Base-by-base conservation (phyloP, 2,888 invertebrate species). In the Torymus aiolomorphi region DNA sequence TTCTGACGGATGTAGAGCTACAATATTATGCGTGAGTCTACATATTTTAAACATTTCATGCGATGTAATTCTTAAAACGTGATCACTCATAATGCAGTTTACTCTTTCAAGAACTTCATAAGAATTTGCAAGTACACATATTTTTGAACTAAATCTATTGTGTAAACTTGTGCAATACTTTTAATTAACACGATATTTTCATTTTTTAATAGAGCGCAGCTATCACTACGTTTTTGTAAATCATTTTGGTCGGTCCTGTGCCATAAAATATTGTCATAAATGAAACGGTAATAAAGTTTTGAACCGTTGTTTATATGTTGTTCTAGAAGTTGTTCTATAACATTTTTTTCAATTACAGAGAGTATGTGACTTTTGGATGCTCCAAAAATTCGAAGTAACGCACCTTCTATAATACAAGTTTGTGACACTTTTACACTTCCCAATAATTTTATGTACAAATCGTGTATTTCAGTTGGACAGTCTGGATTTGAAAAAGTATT, bases 221-320 rank as follows among this genome's bases (percentile, higher is more conserved):
- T 63, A 42, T 63, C 42, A n/a, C n/a, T 31, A 2, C 42, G 31
- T 63, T 63, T 57, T n/a, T 57, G n/a, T 16, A 63, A 42, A 3
- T 14, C 31, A 63, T 63, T 63, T 5, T 63, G n/a, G n/a, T 63
- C 31, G 10, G 3, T 10, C 3, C 63, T n/a, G 42, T 63, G 63
- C 63, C 63, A 63, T 42, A 63, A 63, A 63, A 63, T 16, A 8
- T 63, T 63, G 1, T 63, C n/a, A n/a, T 42, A 63, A 42, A 63
- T 63, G 42, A 63, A 63, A 5, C 63, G 42, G 10, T 42, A 63
- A 63, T 63, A 63, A 8, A 63, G 42, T n/a, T 63, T 31, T 42
- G 63, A 4, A 11, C 14, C 1, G 0, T 14, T 2, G 10, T 63
- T 14, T 42, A 63, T 63, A 14, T 42, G 0, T 31, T n/a, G 42